Evolutionary conservation across 1,140 invertebrate species (phyloP), one percentile per base, ranked within the genome.

Genomic region (Leguminivora glycinivorella): DNA sequence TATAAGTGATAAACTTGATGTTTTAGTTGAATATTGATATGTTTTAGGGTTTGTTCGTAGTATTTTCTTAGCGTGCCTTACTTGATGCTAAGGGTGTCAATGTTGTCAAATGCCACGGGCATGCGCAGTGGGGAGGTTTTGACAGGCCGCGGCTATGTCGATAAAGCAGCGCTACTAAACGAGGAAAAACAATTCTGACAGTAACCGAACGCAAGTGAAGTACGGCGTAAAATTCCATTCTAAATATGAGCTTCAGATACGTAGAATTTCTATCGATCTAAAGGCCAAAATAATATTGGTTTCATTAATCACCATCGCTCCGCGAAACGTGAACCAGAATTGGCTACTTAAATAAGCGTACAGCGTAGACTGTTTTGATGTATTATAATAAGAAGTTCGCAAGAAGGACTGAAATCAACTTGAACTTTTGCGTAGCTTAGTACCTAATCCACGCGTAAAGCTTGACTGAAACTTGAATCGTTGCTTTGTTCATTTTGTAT

Each of bases 41-140:
- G 71, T 83, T 80, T 77, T 78, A 74, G 70, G 77, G 73, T 75
- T 80, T 82, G 81, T 82, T 78, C 77, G 83, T 79, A 76, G 70
- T 76, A 77, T 83, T 82, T 84, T 82, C 78, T 80, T 81, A 79
- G 80, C 83, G 76, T 87, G 85, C 75, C 78, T 79, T 63, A 63
- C 58, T 63, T 26, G 58, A 63, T 63, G 58, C 58, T 6, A 71
- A 70, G 60, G 76, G 74, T 81, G 79, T 82, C 78, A 79, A 73
- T 77, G 72, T 73, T 87, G 88, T 87, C 87, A 88, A 74, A 81
- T 71, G 60, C 56, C 69, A 40, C 69, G 80, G 77, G 73, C 88
- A 89, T 89, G 88, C 88, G 88, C 83, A 76, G 6, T 77, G 17
- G 9, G 31, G 24, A 22, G 56, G 58, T 70, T 76, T 71, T 82